Evolutionary conservation across 2,797 vertebrate genomes (phyloP), one percentile per base, ranked within the genome.

Genomic region (Sebastes variabilis): DNA sequence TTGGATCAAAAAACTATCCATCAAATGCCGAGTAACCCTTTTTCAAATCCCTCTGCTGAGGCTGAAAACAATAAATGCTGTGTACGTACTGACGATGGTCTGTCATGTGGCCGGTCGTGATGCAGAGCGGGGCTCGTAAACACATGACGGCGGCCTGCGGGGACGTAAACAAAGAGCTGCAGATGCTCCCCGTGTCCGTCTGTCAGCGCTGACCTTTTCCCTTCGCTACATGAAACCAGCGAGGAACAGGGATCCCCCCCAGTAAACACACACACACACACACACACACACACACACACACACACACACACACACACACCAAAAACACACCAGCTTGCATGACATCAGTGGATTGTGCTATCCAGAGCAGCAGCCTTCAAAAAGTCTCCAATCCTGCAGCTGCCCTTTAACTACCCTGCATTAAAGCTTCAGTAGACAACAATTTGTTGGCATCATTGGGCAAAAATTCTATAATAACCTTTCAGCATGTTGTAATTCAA

Each of bases 151-250:
- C 58, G 69, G 83, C 80, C 84, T 52, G 72, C 77, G 60, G 70
- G 42, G 49, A 72, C 9, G 62, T 71, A 85, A 86, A 90, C 88
- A 83, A 49, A 68, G 81, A 77, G 86, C 78, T 54, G 27, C 88
- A 89, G 86, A 93, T 90, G 84, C 82, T 87, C 68, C 77, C 87
- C 20, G 75, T 70, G 84, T 89, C 81, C 73, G 32, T 59, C 83
- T 90, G 90, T 89, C 94, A 92, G 69, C 24, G 4, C 54, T 93
- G 92, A 94, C 94, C 94, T 94, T 95, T 94, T 87, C 83, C 65
- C 77, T 90, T 70, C 38, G 4, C 56, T n/a, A 66, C 89, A 77
- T 86, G 80, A 83, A 81, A 84, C 77, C 66, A 52, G 62, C 12
- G 1, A 4, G 0, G 66, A 78, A 74, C 64, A 32, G 60, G 66